A percentile compares a stretch with the other conserved stretches of the same genome.
These are phyloP conservation scores for Metalampra italica DNA, from an alignment of 2,888 invertebrate species.

Conservation along the genomic window DNA sequence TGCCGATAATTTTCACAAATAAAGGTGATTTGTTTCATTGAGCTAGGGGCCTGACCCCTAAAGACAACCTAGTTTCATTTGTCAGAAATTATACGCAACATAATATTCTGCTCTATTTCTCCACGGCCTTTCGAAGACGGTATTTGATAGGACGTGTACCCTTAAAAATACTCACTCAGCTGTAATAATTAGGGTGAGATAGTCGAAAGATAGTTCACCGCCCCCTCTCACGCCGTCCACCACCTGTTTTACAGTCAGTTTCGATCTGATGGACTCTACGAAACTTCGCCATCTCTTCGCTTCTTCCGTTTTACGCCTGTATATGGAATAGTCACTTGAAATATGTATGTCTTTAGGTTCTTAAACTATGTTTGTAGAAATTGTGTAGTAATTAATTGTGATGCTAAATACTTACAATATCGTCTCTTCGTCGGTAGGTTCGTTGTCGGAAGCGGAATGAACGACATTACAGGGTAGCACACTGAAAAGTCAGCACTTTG, in stretches of 20 bases:
- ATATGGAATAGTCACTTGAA: slow-evolving; percentile 17
- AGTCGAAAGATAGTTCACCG: slow-evolving; percentile 91
- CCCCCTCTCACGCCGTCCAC: slow-evolving; percentile 88
- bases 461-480: slow-evolving; percentile 81
- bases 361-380: not conserved
- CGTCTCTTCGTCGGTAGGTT: slow-evolving; percentile 46
- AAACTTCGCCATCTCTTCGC: slow-evolving; percentile 83
- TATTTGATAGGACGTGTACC: not conserved
- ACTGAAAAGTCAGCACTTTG: slow-evolving; percentile 46
- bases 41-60: no score
- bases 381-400: not conserved
- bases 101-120: not conserved
- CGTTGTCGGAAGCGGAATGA: slow-evolving; percentile 57
- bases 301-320: slow-evolving; percentile 69
- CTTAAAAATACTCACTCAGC: slow-evolving; percentile 82
- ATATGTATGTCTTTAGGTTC: slow-evolving; percentile 1
- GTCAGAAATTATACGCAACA: not conserved
- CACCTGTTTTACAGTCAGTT: slow-evolving; percentile 89
- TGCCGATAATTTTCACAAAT: no score
- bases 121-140: not conserved
- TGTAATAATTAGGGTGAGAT: slow-evolving; percentile 86
- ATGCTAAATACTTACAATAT: slow-evolving; percentile 48
- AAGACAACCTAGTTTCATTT: no score
- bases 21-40: no score
- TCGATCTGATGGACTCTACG: slow-evolving; percentile 87